phyloP scores from a whole-genome alignment of 2,113 vertebrate genomes.

The Channa maculata region DNA sequence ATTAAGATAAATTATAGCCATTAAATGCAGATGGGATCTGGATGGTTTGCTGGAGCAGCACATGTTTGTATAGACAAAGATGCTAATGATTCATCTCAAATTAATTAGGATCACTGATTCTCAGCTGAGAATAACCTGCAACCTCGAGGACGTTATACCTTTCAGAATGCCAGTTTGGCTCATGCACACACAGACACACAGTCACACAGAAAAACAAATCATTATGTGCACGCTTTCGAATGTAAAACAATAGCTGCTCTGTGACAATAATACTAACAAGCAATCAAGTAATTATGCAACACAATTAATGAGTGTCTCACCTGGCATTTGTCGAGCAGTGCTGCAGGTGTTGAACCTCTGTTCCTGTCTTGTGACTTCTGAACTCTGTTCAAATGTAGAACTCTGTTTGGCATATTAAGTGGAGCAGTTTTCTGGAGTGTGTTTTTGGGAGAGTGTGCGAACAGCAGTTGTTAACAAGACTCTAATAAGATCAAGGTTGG shows the following conservation, averaged over 20 bases:
- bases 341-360: conserved; percentile 62
- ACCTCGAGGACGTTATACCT: background rate
- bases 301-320: conserved; percentile 62
- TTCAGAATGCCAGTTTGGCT: conserved; percentile 1
- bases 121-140: conserved; percentile 21
- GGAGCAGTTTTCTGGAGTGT: background rate
- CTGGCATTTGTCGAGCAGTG: conserved; percentile 56
- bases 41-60: conserved; percentile 8
- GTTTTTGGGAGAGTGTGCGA: conserved; percentile 25
- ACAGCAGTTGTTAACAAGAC: conserved; percentile 31
- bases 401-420: conserved; percentile 53
- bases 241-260: conserved; percentile 36
- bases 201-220: conserved; percentile 5
- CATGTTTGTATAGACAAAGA: conserved; percentile 30
- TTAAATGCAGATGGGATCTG: conserved; percentile 29
- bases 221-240: conserved; percentile 4
- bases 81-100: conserved; percentile 5
- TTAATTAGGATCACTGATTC: conserved; percentile 16
- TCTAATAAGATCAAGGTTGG: conserved; percentile 26
- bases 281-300: conserved; percentile 63
- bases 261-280: conserved; percentile 48
- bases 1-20: conserved; percentile 36
- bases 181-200: background rate
- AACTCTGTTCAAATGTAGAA: conserved; percentile 20
- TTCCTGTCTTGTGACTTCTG: conserved; percentile 53